Conservation (phyloP, 2,888 invertebrate genomes). For the Lasioglossum morio region DNA sequence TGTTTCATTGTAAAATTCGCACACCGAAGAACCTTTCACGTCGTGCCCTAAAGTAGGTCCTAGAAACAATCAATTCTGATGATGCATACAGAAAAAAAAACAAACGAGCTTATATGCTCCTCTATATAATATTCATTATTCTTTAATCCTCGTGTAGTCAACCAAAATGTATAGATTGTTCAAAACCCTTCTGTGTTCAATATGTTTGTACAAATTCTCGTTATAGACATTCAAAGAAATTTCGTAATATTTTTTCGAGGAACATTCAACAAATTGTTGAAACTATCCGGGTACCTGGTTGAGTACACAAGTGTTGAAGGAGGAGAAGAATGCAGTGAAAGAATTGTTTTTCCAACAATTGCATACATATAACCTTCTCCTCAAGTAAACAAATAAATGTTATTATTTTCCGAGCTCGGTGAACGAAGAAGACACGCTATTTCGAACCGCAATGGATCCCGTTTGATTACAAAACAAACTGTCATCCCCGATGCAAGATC, state of each 20-base stretch:
- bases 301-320: too few species aligned
- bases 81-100: background rate
- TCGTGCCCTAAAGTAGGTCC: constrained; percentile 77
- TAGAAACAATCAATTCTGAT: constrained; percentile 41
- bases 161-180: too few species aligned
- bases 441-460: background rate
- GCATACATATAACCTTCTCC: background rate
- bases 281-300: too few species aligned
- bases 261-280: too few species aligned
- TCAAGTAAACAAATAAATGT: background rate
- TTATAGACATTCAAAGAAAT: too few species aligned
- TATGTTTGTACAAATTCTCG: too few species aligned
- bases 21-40: constrained; percentile 86
- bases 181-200: too few species aligned
- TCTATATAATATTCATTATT: background rate
- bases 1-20: constrained; percentile 89
- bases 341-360: background rate
- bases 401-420: background rate
- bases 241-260: too few species aligned
- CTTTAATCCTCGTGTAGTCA: too few species aligned
- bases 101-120: background rate
- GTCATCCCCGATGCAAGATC: background rate
- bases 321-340: background rate
- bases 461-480: background rate
- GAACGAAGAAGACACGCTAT: background rate